A percentile compares a stretch with the other conserved stretches of the same genome.
These are phyloP conservation scores for Halictus rubicundus DNA, from an alignment of 1,140 invertebrate species.

Conservation along the genomic window DNA sequence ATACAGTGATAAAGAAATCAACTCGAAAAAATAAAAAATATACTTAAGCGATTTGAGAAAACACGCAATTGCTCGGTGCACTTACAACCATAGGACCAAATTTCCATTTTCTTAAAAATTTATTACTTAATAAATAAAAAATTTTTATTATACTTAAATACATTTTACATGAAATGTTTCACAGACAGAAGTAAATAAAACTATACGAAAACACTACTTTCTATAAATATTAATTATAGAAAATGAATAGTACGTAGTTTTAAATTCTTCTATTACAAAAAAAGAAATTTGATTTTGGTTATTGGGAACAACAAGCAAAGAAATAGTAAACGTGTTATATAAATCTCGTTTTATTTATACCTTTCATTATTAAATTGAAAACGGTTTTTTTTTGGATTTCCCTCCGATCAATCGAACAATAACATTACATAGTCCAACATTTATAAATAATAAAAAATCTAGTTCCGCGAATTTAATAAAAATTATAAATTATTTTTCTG, in stretches of 20 bases:
- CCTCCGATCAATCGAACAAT: not conserved
- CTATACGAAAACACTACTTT: not conserved
- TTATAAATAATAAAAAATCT: conserved; percentile 36
- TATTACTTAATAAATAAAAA: too few species aligned
- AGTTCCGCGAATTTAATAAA: conserved; percentile 32
- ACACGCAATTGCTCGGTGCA: conserved; percentile 20
- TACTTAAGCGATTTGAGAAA: not conserved
- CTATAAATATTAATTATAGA: conserved; percentile 9
- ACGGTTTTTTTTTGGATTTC: not conserved
- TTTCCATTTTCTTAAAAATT: conserved; percentile 4
- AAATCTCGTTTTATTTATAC: conserved; percentile 41
- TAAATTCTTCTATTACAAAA: not conserved
- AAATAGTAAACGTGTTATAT: conserved; percentile 16
- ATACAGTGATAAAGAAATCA: conserved; percentile 3
- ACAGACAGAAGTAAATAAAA: not conserved
- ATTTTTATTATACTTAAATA: not conserved
- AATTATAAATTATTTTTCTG: conserved; percentile 16
- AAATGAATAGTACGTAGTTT: not conserved
- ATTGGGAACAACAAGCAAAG: conserved; percentile 22
- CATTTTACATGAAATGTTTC: not conserved
- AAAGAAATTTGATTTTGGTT: conserved; percentile 33
- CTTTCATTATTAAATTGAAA: conserved; percentile 20
- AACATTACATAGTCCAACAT: conserved; percentile 33
- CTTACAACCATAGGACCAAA: conserved; percentile 44
- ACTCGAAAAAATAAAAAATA: conserved; percentile 28